Base-by-base conservation (phyloP, 2,113 vertebrate genomes). In the Oncorhynchus gorbuscha region DNA sequence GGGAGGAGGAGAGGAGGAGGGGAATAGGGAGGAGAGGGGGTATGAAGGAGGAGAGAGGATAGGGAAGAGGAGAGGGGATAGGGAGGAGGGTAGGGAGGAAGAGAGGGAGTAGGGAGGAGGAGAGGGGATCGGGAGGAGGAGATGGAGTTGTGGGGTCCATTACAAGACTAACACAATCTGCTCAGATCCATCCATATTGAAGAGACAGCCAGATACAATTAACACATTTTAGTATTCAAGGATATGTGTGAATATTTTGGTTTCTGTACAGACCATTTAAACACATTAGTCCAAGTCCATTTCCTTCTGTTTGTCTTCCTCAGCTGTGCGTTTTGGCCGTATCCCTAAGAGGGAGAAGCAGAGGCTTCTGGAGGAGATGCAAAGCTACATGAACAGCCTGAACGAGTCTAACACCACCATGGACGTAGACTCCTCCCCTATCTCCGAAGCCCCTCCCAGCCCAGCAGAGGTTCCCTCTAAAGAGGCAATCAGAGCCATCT, bases 261-360 rank as follows among this genome's bases (percentile, higher is more conserved):
- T 45, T 45, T 45, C 39, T 45, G 9, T 45, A 45, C 39, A 45
- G 39, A 45, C 39, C 9, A 45, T 45, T 45, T 45, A 45, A 45
- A 45, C 39, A 45, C 39, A 12, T 45, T 45, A 11, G 9, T 45
- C 39, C 39, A 45, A 45, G 39, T 45, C 64, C 11, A 69, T n/a
- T 84, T 69, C 45, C 68, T 12, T 14, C 61, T 83, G 12, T 30
- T 78, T 88, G 65, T 87, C 76, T 76, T 74, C 69, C 22, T 6
- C 66, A 95, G 94, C 94, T 80, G 94, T 95, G 16, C 93, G 94
- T 75, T 95, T 95, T 71, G 94, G 94, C 20, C 93, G 94, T 28
- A 95, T 95, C 83, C 93, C 94, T 2, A 95, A 95, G 77, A 90
- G 94, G 73, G 94, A 95, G 84, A 95, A 95, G 82, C 94, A 94